A percentile compares a stretch with the other conserved stretches of the same genome.
Conservation (phyloP, 37 sponge, comb jelly and placozoan species). For the Ianthella basta region DNA sequence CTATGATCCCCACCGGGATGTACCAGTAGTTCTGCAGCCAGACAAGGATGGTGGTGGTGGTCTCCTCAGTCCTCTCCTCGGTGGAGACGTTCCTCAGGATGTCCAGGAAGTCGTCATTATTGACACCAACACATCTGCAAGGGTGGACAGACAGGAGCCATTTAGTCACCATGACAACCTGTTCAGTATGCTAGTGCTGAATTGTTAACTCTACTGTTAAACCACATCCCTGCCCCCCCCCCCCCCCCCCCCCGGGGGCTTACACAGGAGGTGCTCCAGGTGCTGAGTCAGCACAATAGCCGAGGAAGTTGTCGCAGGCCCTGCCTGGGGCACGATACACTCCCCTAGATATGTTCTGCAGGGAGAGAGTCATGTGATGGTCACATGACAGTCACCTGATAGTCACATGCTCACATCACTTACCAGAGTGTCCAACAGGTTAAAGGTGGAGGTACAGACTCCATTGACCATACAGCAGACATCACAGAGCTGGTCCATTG, state of each 20-base stretch:
- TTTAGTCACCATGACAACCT: neutral
- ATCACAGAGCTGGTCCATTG: constrained; percentile 46
- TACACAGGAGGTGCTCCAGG: neutral
- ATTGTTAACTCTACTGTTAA: neutral
- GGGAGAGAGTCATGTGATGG: neutral
- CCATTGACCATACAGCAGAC: constrained; percentile 57
- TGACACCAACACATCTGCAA: constrained; percentile 54
- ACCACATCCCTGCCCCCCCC: neutral
- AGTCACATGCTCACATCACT: neutral
- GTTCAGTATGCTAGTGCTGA: neutral
- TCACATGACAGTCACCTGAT: too few relatives aligned
- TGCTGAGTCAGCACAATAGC: constrained; percentile 71
- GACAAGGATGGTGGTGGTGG: neutral
- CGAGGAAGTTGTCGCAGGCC: constrained; percentile 80
- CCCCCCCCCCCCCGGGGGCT: too few relatives aligned
- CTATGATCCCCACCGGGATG: constrained; percentile 38
- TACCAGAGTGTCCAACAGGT: neutral
- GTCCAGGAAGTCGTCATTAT: constrained; percentile 68
- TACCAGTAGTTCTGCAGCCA: constrained; percentile 84
- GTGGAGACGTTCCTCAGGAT: constrained; percentile 37
- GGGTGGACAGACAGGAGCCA: neutral
- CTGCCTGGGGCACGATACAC: constrained; percentile 53
- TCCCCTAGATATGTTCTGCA: neutral
- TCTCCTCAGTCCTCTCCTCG: constrained; percentile 43
- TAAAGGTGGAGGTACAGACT: constrained; percentile 25